These are phyloP conservation scores for Drosophila takahashii DNA, from an alignment of 1,140 invertebrate species.

Conservation along the genomic window DNA sequence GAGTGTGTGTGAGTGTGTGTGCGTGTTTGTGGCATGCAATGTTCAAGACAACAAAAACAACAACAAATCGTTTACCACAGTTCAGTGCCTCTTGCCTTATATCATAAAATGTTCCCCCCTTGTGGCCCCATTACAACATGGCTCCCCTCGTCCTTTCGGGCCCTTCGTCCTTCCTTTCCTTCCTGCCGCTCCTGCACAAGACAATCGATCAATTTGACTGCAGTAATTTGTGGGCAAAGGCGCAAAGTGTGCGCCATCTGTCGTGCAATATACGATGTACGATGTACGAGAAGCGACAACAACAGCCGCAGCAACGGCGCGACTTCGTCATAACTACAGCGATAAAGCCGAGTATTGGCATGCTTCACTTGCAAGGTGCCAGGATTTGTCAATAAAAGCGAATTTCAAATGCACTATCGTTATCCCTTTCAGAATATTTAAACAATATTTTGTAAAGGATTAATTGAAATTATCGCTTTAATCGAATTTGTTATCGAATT, in stretches of 20 bases:
- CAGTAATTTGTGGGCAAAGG: constrained; percentile 79
- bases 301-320: constrained; percentile 32
- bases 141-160: constrained; percentile 21
- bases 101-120: constrained; percentile 63
- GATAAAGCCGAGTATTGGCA: constrained; percentile 32
- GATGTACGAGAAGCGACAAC: constrained; percentile 25
- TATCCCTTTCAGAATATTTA: not conserved
- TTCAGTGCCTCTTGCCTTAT: constrained; percentile 74
- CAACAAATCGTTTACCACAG: constrained; percentile 81
- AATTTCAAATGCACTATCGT: not conserved
- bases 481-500: not conserved
- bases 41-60: constrained; percentile 61
- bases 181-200: constrained; percentile 45
- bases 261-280: constrained; percentile 55
- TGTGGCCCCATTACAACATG: constrained; percentile 5
- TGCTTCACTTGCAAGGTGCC: not conserved
- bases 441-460: not conserved
- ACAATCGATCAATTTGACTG: constrained; percentile 81
- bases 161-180: constrained; percentile 6
- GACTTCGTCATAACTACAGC: constrained; percentile 43
- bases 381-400: constrained; percentile 2
- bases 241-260: constrained; percentile 74
- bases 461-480: not conserved
- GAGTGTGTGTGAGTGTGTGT: constrained; percentile 17
- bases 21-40: constrained; percentile 66